A percentile compares a stretch with the other conserved stretches of the same genome.
Evolutionary conservation across 2,797 vertebrate genomes (phyloP).

Genomic region (Allobates femoralis): DNA sequence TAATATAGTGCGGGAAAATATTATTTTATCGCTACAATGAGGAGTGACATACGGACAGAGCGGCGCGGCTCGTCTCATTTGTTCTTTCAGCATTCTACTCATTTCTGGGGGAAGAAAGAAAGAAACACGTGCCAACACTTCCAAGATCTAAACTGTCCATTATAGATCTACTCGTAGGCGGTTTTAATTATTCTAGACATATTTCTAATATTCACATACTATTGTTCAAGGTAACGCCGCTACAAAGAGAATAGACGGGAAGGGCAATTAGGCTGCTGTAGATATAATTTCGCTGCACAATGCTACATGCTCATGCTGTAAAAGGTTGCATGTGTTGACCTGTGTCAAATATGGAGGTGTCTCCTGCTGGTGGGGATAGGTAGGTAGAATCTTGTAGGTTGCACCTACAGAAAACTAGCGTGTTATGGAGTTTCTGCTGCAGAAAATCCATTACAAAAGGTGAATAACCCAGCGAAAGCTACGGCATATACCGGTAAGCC

Average conservation of each 20-base stretch:
- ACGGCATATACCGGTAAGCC: too few relatives aligned
- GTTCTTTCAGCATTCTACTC: neutral
- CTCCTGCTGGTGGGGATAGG: neutral
- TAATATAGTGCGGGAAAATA: slow-evolving; percentile 48
- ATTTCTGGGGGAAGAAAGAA: neutral
- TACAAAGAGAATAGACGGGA: neutral
- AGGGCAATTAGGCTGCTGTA: neutral
- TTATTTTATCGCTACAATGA: slow-evolving; percentile 56
- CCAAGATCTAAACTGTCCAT: neutral
- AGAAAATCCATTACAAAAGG: too few relatives aligned
- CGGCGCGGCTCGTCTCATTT: slow-evolving; percentile 14
- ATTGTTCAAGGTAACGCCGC: neutral
- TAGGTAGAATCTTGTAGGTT: neutral
- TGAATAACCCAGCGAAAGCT: too few relatives aligned
- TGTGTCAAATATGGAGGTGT: neutral
- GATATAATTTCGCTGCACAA: neutral
- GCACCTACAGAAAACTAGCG: too few relatives aligned
- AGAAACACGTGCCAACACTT: neutral
- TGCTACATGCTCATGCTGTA: neutral
- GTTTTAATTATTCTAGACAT: slow-evolving; percentile 20
- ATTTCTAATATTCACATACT: neutral
- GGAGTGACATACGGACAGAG: slow-evolving; percentile 24
- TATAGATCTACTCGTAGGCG: neutral
- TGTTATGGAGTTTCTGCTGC: too few relatives aligned
- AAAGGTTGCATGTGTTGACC: neutral